Conservation (phyloP, 2,888 invertebrate species). For the Sericinus montela region DNA sequence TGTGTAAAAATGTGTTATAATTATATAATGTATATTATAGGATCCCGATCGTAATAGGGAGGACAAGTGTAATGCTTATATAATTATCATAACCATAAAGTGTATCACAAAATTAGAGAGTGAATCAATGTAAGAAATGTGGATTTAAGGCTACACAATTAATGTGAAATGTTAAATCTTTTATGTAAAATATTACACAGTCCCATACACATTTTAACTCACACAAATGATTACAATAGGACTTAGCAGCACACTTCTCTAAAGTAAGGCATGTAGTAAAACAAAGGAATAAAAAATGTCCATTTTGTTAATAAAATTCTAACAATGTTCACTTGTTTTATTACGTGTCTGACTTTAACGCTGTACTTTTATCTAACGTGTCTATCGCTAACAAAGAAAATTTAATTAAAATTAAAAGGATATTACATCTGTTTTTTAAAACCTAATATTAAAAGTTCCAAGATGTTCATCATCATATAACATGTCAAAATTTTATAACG, state of each 20-base stretch:
- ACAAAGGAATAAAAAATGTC: background rate
- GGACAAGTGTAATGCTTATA: slow-evolving; percentile 10
- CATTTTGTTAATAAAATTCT: background rate
- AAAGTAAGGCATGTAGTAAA: slow-evolving; percentile 8
- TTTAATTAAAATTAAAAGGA: too few species aligned
- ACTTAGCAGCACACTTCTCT: background rate
- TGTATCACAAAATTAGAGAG: too few species aligned
- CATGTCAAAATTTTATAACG: too few species aligned
- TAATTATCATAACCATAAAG: background rate
- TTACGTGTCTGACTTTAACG: slow-evolving; percentile 14
- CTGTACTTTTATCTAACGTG: background rate
- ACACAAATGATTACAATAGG: too few species aligned
- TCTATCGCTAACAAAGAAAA: background rate
- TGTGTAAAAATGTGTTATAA: slow-evolving; percentile 14
- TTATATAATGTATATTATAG: slow-evolving; percentile 3
- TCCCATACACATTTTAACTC: too few species aligned
- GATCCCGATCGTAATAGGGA: slow-evolving; percentile 7
- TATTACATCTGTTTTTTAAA: too few species aligned
- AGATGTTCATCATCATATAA: too few species aligned
- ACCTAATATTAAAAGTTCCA: too few species aligned
- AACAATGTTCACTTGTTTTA: slow-evolving; percentile 3
- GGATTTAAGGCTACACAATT: too few species aligned
- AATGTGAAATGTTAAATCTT: too few species aligned
- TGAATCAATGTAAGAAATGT: too few species aligned
- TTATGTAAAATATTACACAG: too few species aligned